Conservation (phyloP, 1,140 invertebrate genomes). For the Piezodorus guildinii region DNA sequence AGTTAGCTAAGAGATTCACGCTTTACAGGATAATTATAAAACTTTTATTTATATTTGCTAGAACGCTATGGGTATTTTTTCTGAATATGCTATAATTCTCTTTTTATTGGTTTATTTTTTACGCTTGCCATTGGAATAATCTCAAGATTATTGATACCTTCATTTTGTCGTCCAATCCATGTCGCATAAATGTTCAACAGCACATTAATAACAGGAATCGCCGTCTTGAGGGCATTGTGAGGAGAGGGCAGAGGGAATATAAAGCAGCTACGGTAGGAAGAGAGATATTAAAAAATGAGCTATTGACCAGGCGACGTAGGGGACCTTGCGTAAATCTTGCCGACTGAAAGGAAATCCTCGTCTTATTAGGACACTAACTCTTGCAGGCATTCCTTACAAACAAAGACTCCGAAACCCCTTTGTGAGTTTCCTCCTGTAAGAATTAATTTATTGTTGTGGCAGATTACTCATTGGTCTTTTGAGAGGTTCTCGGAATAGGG, state of each 20-base stretch:
- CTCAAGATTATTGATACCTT: too few relatives aligned
- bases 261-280: neutral
- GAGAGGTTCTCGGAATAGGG: too few relatives aligned
- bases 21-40: too few relatives aligned
- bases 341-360: neutral
- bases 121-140: too few relatives aligned
- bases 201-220: too few relatives aligned
- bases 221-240: neutral
- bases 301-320: neutral
- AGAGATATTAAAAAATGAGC: conserved; percentile 6
- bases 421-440: neutral
- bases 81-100: too few relatives aligned
- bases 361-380: conserved; percentile 4
- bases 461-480: conserved; percentile 6
- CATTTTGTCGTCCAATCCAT: too few relatives aligned
- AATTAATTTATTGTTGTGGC: conserved; percentile 3
- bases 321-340: neutral
- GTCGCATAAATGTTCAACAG: too few relatives aligned
- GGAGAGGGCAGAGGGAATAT: neutral
- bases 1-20: too few relatives aligned
- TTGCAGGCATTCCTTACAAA: conserved; percentile 1
- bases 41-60: too few relatives aligned
- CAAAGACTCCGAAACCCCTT: neutral
- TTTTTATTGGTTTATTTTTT: too few relatives aligned
- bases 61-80: too few relatives aligned